Evolutionary conservation across 2,888 invertebrate genomes (phyloP).

Genomic region (Morinoia aosen): DNA sequence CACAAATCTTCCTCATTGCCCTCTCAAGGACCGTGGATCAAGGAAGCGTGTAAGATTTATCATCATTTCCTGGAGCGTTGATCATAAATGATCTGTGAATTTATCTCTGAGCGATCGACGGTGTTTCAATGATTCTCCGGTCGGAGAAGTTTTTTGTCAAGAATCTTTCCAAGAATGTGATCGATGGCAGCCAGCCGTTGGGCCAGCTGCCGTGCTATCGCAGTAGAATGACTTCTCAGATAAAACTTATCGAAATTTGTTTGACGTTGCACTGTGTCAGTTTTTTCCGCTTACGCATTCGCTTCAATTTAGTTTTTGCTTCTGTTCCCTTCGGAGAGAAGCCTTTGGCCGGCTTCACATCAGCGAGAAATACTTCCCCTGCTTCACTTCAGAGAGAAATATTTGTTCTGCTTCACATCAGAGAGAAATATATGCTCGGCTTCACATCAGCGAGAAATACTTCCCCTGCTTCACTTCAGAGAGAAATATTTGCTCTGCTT

Average conservation of each 20-base stretch:
- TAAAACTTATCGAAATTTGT: neutral
- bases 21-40: conserved; percentile 12
- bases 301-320: neutral
- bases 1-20: neutral
- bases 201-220: neutral
- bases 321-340: neutral
- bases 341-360: too few species aligned
- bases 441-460: neutral
- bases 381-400: neutral
- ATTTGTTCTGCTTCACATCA: neutral
- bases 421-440: neutral
- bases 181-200: neutral
- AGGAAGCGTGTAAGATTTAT: conserved; percentile 12
- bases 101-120: neutral
- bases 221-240: neutral
- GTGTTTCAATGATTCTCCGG: neutral
- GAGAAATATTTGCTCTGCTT: too few species aligned
- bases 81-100: neutral
- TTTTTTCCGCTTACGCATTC: neutral
- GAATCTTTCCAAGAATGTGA: neutral
- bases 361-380: neutral
- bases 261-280: neutral
- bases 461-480: neutral
- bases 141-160: neutral
- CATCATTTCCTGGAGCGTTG: neutral